Conservation (phyloP, 2,797 vertebrate species). For the Psittacula echo region DNA sequence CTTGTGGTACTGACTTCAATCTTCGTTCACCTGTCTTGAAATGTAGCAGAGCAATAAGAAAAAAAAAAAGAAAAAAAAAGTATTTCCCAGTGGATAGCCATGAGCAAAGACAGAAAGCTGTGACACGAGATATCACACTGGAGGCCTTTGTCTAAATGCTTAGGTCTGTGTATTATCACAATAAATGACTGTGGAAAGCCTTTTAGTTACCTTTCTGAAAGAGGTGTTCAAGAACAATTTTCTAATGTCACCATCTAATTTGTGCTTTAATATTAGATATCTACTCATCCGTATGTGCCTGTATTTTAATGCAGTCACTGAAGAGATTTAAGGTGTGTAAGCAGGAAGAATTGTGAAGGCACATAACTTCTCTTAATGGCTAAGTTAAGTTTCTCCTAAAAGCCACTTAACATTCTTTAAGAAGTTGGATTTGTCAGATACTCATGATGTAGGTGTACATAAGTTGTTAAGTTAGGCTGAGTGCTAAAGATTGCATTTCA, state of each 20-base stretch:
- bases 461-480: not conserved
- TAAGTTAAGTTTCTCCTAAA: not conserved
- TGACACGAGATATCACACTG: not conserved
- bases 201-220: not conserved
- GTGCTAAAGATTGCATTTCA: not conserved
- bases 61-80: not conserved
- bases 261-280: not conserved
- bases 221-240: not conserved
- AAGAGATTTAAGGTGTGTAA: not conserved
- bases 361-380: not conserved
- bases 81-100: not conserved
- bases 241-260: not conserved
- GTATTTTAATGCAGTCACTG: not conserved
- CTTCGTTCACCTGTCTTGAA: constrained; percentile 15
- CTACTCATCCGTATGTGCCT: not conserved
- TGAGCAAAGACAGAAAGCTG: not conserved
- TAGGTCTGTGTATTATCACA: not conserved
- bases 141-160: not conserved
- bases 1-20: not conserved
- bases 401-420: not conserved
- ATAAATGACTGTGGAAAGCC: not conserved
- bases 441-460: not conserved
- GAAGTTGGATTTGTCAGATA: not conserved
- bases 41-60: not conserved
- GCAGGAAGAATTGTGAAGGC: not conserved